These are phyloP conservation scores for Drosophila dives DNA, from an alignment of 2,888 invertebrate genomes.

Conservation along the genomic window DNA sequence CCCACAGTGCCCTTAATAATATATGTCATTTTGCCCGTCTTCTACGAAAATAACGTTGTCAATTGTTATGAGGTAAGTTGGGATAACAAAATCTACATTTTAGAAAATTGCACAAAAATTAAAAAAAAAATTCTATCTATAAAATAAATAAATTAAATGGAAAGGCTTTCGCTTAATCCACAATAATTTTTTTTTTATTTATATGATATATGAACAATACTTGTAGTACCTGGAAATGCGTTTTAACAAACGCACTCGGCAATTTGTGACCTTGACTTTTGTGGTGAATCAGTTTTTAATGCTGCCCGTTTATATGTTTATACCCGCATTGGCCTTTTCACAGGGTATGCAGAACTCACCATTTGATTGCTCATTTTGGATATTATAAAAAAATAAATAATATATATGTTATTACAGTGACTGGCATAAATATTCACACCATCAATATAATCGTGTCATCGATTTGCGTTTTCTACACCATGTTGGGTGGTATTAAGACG, in stretches of 20 bases:
- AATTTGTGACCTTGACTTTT: constrained; percentile 81
- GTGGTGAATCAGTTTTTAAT: constrained; percentile 80
- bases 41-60: constrained; percentile 85
- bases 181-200: not conserved
- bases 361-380: not conserved
- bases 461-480: constrained; percentile 87
- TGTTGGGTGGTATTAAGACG: constrained; percentile 86
- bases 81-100: not conserved
- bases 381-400: not conserved
- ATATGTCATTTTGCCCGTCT: constrained; percentile 85
- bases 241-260: constrained; percentile 81
- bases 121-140: not conserved
- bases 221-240: constrained; percentile 83
- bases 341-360: constrained; percentile 72
- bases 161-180: not conserved
- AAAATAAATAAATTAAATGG: not conserved
- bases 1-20: constrained; percentile 80
- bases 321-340: constrained; percentile 83
- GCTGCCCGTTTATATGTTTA: constrained; percentile 82
- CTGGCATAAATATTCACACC: constrained; percentile 86
- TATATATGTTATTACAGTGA: constrained; percentile 84
- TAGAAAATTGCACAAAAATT: not conserved
- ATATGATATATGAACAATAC: not conserved
- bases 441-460: constrained; percentile 86
- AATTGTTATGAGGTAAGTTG: constrained; percentile 85